Percentiles rank a stretch among this genome's conserved stretches.
phyloP scores from a whole-genome alignment of 64 coral and sea anemone genomes.

The Stichodactyla mertensii region DNA sequence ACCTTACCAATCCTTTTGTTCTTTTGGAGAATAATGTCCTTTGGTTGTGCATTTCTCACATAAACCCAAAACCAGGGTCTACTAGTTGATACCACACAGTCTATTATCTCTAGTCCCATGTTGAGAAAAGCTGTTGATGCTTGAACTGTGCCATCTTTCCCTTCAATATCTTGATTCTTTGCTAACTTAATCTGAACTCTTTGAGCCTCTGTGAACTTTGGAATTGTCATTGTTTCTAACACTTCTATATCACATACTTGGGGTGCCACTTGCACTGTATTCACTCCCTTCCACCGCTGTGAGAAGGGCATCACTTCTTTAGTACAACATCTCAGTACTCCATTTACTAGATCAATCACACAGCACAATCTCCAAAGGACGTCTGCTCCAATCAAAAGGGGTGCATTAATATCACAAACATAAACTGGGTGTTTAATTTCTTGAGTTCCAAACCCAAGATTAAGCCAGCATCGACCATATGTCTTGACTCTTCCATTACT shows the following conservation, averaged over 20 bases:
- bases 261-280: not conserved
- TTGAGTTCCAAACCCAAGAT: not conserved
- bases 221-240: not conserved
- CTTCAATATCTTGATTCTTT: slow-evolving; percentile 4
- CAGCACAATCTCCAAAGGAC: not conserved
- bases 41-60: not conserved
- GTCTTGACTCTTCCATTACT: slow-evolving; percentile 6
- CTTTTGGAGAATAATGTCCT: not conserved
- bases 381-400: not conserved
- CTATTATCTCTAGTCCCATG: not conserved
- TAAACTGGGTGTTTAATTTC: not conserved
- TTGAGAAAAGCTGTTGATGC: not conserved
- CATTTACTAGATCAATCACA: not conserved
- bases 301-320: not conserved
- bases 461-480: not conserved
- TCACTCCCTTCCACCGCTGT: not conserved
- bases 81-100: not conserved
- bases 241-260: not conserved
- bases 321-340: not conserved
- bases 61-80: not conserved
- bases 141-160: not conserved
- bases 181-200: not conserved
- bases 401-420: not conserved
- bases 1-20: slow-evolving; percentile 1
- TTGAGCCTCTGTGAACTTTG: not conserved